A percentile compares a stretch with the other conserved stretches of the same genome.
phyloP scores from a whole-genome alignment of 2,797 vertebrate genomes.

The Aulostomus chinensis region DNA sequence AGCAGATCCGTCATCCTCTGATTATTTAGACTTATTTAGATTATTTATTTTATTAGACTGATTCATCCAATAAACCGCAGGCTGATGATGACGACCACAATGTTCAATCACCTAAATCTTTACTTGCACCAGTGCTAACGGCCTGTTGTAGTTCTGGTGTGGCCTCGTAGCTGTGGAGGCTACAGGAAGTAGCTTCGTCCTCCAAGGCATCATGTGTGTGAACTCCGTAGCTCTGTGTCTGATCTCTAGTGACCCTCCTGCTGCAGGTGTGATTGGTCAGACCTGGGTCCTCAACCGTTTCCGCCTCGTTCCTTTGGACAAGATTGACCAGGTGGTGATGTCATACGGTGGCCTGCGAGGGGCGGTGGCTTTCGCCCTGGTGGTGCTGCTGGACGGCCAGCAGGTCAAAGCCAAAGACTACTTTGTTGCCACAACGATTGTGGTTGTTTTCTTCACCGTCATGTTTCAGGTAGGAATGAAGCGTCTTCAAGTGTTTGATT shows the following conservation, averaged over 20 bases:
- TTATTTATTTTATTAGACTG: too few species aligned
- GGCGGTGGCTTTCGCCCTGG: conserved; percentile 92
- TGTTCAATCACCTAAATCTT: too few species aligned
- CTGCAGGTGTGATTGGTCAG: conserved; percentile 90
- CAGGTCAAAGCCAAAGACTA: conserved; percentile 94
- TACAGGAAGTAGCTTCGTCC: too few species aligned
- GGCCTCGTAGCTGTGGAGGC: too few species aligned
- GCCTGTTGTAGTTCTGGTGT: too few species aligned
- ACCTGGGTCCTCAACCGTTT: conserved; percentile 93
- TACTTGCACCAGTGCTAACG: too few species aligned
- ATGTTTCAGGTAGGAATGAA: conserved; percentile 88
- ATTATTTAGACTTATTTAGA: too few species aligned
- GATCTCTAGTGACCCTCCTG: background rate
- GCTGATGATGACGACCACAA: too few species aligned
- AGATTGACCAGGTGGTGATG: conserved; percentile 97
- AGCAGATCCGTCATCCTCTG: background rate
- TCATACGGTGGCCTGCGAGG: conserved; percentile 94
- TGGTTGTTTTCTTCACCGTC: conserved; percentile 96
- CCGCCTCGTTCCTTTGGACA: conserved; percentile 91
- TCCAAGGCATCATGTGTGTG: too few species aligned
- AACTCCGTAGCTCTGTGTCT: background rate
- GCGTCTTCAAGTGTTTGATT: background rate
- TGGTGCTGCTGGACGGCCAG: conserved; percentile 86
- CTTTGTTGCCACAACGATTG: conserved; percentile 94
- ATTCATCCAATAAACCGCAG: too few species aligned